Conservation (phyloP, 2,797 vertebrate genomes). For the Pachyuromys duprasi region DNA sequence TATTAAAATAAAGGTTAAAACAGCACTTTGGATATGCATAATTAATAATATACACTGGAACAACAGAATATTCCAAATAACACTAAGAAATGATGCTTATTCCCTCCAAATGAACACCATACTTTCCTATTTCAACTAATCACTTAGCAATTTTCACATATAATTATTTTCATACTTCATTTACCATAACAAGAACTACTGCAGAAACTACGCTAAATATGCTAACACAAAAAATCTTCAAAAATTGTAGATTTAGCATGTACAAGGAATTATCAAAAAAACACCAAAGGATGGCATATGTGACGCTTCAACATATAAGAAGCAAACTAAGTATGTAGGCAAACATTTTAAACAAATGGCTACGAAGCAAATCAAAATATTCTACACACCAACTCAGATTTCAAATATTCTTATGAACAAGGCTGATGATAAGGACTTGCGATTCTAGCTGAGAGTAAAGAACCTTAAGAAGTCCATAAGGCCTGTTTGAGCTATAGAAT, state of each 20-base stretch:
- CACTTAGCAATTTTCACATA: constrained; percentile 23
- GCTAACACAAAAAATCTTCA: not conserved
- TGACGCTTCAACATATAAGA: not conserved
- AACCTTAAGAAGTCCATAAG: not conserved
- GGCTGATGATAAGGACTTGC: not conserved
- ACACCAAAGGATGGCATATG: not conserved
- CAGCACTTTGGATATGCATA: not conserved
- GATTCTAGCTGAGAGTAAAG: not conserved
- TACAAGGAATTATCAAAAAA: constrained; percentile 58
- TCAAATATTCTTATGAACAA: not conserved
- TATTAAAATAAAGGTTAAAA: not conserved
- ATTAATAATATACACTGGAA: not conserved
- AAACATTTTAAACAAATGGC: constrained; percentile 22
- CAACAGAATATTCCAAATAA: not conserved
- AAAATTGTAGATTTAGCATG: not conserved
- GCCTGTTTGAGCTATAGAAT: not conserved
- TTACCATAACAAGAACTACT: not conserved
- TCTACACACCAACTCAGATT: not conserved
- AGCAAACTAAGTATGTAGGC: not conserved
- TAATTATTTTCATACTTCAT: not conserved
- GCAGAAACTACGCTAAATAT: not conserved
- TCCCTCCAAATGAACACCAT: not conserved
- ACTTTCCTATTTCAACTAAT: not conserved
- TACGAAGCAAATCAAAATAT: not conserved
- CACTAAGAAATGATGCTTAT: not conserved